Evolutionary conservation across 2,113 vertebrate species (phyloP), one percentile per base, ranked within the genome.

Genomic region (Rhinoptilus africanus): DNA sequence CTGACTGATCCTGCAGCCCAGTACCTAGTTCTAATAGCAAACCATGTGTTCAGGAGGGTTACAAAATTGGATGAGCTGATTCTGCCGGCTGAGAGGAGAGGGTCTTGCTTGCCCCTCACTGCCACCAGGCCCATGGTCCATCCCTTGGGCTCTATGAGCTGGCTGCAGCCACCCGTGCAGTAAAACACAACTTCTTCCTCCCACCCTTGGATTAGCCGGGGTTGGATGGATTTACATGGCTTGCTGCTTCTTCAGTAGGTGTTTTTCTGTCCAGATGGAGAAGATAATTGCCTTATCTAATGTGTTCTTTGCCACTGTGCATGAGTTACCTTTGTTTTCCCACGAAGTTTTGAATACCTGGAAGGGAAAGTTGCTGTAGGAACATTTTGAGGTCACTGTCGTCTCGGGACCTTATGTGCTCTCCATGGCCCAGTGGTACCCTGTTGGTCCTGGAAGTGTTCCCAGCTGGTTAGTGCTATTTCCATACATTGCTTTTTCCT

Each of bases 261-360:
- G 30, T 53, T n/a, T 67, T 66, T 45, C 57, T 50, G 35, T 71
- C 39, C 35, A 37, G 51, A 19, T 50, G 74, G 75, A 75, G 48
- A 48, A 66, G 45, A 6, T 51, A 56, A 27, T 67, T 41, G 30
- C 37, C 19, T 76, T 34, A 24, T 28, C 34, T 64, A 9, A 6
- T 4, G 34, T 4, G 1, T 27, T 71, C 37, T 21, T 48, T 43
- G 64, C 23, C 4, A 0, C 47, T 19, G 2, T 17, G 27, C 0
- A 0, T 28, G 69, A 39, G 2, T 11, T 54, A 14, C 35, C 3
- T 48, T 37, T 78, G 20, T 66, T 89, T 63, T 57, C 28, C 69
- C 0, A 1, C 27, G 20, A 23, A 43, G 4, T 68, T 85, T 16
- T 53, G 14, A 66, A 26, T 69, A 26, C 12, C 59, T 86, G 64